A percentile compares a stretch with the other conserved stretches of the same genome.
phyloP scores from a whole-genome alignment of 2,113 vertebrate genomes.

The Grammomys dolichurus region DNA sequence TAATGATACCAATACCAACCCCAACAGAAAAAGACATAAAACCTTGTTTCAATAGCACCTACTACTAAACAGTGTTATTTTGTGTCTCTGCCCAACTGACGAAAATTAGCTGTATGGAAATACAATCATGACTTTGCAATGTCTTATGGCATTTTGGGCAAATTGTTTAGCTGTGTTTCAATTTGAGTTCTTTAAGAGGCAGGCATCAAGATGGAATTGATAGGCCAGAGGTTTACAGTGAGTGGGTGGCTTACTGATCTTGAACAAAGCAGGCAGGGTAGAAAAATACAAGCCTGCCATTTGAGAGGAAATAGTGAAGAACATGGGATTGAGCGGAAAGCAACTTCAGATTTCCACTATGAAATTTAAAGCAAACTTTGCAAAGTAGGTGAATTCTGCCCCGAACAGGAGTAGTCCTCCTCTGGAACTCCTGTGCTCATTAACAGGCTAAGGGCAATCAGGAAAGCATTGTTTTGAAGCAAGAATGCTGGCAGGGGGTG shows the following conservation, averaged over 20 bases:
- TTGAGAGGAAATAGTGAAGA: background rate
- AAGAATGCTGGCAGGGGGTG: background rate
- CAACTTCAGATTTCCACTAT: too few species aligned
- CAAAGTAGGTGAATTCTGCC: rapidly evolving
- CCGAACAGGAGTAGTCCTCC: background rate
- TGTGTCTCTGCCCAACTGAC: background rate
- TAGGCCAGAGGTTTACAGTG: background rate
- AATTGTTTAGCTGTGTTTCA: background rate
- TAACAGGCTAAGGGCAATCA: background rate
- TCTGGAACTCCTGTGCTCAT: background rate
- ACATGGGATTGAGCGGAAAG: too few species aligned
- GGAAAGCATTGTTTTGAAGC: background rate
- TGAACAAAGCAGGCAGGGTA: background rate
- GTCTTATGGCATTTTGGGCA: background rate
- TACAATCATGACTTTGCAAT: background rate
- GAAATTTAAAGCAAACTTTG: too few species aligned
- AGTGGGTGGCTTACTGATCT: background rate
- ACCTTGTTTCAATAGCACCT: background rate
- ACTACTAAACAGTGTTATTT: background rate
- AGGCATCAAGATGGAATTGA: background rate
- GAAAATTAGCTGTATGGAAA: background rate
- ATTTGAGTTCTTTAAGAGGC: background rate
- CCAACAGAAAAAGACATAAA: background rate
- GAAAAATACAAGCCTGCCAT: background rate
- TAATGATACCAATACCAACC: background rate